Conservation (phyloP, 2,888 invertebrate species). For the Notocelia uddmanniana region DNA sequence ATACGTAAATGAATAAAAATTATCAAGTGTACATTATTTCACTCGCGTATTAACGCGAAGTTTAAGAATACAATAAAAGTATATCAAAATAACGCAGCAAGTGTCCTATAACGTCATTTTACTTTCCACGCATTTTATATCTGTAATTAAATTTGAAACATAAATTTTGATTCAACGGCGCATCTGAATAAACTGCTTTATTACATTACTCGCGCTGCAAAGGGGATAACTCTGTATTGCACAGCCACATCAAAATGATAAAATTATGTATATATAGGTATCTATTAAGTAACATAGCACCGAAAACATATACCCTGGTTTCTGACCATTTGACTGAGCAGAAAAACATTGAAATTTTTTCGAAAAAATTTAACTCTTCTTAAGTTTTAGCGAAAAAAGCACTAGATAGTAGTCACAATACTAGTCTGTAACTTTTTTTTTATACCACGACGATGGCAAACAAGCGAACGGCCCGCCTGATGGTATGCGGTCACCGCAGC, state of each 20-base stretch:
- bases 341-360: too few relatives aligned
- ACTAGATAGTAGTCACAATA: too few relatives aligned
- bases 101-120: constrained; percentile 37
- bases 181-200: constrained; percentile 49
- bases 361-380: too few relatives aligned
- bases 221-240: constrained; percentile 29
- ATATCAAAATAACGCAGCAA: constrained; percentile 29
- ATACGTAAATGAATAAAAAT: neutral
- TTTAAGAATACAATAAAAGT: constrained; percentile 19
- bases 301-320: too few relatives aligned
- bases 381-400: too few relatives aligned
- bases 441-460: too few relatives aligned
- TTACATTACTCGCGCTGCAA: constrained; percentile 31
- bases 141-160: constrained; percentile 60
- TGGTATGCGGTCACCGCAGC: too few relatives aligned
- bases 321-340: too few relatives aligned
- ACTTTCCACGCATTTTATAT: constrained; percentile 51
- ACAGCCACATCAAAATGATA: neutral
- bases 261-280: neutral
- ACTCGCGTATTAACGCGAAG: constrained; percentile 1
- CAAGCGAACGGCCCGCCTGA: too few relatives aligned
- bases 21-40: too few relatives aligned
- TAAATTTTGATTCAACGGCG: constrained; percentile 55
- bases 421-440: too few relatives aligned
- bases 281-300: too few relatives aligned